phyloP scores from a whole-genome alignment of 2,797 vertebrate genomes.

The Sparus aurata region DNA sequence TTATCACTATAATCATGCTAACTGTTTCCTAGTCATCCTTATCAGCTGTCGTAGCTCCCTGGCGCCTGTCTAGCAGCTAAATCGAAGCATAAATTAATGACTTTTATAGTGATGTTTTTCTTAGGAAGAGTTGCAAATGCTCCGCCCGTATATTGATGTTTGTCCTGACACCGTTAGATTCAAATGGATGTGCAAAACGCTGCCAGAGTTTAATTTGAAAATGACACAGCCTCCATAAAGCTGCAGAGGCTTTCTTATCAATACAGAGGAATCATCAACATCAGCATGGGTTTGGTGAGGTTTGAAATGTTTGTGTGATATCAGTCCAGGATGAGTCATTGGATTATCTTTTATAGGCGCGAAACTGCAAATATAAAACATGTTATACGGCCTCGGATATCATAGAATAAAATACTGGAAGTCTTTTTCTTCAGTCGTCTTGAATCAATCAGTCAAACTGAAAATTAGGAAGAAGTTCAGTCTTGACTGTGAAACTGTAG shows the following conservation, averaged over 20 bases:
- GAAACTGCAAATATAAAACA: neutral
- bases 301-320: neutral
- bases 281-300: neutral
- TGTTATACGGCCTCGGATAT: too few species aligned
- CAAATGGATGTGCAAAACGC: rapidly evolving
- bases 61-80: constrained; percentile 3
- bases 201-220: neutral
- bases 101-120: neutral
- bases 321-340: neutral
- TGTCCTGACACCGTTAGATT: neutral
- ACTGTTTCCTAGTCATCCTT: neutral
- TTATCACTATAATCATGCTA: constrained; percentile 6
- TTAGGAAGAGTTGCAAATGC: neutral
- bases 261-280: neutral
- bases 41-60: constrained; percentile 8
- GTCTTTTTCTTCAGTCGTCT: neutral
- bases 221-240: neutral
- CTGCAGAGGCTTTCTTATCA: neutral
- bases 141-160: neutral
- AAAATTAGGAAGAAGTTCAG: neutral
- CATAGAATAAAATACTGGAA: neutral
- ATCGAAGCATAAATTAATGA: constrained; percentile 3
- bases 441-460: neutral
- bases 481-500: neutral
- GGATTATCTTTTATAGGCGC: neutral